Evolutionary conservation across 2,797 vertebrate species (phyloP).

Genomic region (Phataginus tetradactyla): DNA sequence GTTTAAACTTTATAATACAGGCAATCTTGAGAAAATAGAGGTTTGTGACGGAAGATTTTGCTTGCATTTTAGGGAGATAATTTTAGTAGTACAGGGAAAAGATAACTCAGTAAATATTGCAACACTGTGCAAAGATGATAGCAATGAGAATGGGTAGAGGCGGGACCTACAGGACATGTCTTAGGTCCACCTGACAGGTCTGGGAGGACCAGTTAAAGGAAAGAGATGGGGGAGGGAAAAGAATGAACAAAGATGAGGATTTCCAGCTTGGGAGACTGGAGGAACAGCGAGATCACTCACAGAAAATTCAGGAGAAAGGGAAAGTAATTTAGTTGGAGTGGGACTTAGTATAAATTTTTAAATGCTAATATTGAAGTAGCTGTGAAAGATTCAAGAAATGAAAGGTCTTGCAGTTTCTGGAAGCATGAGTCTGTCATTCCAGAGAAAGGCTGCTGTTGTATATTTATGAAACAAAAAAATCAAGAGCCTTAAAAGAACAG

Average conservation of each 20-base stretch:
- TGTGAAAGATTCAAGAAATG: neutral
- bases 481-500: constrained; percentile 38
- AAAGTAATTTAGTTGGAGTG: neutral
- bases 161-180: neutral
- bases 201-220: neutral
- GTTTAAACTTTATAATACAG: constrained; percentile 4
- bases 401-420: neutral
- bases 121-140: neutral
- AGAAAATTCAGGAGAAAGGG: neutral
- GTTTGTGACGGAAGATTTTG: neutral
- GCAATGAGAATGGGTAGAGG: neutral
- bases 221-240: neutral
- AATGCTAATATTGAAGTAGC: neutral
- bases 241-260: neutral
- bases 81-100: neutral
- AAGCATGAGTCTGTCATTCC: neutral
- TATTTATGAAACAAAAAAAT: neutral
- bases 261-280: neutral
- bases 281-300: neutral
- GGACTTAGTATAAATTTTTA: neutral
- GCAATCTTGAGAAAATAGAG: neutral
- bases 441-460: neutral
- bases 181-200: neutral
- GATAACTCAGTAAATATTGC: neutral
- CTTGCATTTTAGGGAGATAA: neutral